Conservation (phyloP, 2,888 invertebrate species). For the Colletes collaris region DNA sequence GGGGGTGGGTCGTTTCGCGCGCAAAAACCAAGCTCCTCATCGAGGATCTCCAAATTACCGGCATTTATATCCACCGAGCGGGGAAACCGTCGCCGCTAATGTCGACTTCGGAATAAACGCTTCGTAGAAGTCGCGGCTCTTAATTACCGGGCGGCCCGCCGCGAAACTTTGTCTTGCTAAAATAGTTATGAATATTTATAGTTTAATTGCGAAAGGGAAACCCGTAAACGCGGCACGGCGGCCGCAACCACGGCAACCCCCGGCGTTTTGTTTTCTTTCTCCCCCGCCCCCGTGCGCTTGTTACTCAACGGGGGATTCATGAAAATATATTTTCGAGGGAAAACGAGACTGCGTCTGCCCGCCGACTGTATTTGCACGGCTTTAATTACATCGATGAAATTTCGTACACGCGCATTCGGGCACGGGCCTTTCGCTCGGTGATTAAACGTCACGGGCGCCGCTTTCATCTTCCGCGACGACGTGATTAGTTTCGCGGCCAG, state of each 20-base stretch:
- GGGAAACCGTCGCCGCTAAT: conserved; percentile 30
- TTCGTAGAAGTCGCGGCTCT: conserved; percentile 53
- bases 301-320: conserved; percentile 9
- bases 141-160: conserved; percentile 54
- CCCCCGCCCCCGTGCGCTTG: not conserved
- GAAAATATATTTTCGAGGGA: conserved; percentile 29
- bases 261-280: conserved; percentile 42
- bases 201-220: conserved; percentile 48
- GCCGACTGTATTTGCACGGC: not conserved
- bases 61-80: conserved; percentile 54
- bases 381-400: conserved; percentile 25
- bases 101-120: conserved; percentile 47
- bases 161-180: conserved; percentile 43
- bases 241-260: conserved; percentile 1
- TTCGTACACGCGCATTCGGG: not conserved
- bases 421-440: not conserved
- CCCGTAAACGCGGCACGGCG: conserved; percentile 3
- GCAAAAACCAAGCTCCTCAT: conserved; percentile 32
- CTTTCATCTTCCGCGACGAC: conserved; percentile 18
- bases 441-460: conserved; percentile 12
- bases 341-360: not conserved
- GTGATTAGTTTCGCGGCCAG: conserved; percentile 25
- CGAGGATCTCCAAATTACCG: conserved; percentile 56
- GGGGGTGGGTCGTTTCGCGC: not conserved
- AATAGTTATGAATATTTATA: conserved; percentile 62